These are phyloP conservation scores for Sardina pilchardus DNA, from an alignment of 2,113 vertebrate genomes.

Conservation along the genomic window DNA sequence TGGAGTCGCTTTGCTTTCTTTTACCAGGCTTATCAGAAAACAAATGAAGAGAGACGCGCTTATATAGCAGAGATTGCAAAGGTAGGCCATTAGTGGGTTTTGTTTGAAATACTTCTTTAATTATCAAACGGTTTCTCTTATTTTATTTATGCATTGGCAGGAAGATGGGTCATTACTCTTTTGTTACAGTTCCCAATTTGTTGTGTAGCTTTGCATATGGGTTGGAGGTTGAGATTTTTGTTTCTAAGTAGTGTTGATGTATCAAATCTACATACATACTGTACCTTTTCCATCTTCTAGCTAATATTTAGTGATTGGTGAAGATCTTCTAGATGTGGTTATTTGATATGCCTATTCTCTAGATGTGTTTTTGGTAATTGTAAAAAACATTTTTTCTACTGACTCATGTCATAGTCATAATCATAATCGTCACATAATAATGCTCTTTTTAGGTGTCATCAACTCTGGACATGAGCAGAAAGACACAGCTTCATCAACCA, in stretches of 20 bases:
- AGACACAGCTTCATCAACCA: conserved; percentile 53
- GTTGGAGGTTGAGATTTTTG: not conserved
- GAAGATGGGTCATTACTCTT: not conserved
- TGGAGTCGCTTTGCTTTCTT: conserved; percentile 31
- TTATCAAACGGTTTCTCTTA: not conserved
- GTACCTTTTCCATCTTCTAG: not conserved
- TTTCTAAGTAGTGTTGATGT: not conserved
- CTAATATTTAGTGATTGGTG: not conserved
- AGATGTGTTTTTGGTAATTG: not conserved
- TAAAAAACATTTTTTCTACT: not conserved
- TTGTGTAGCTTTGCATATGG: not conserved
- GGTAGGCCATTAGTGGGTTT: conserved; percentile 63
- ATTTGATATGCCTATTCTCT: not conserved
- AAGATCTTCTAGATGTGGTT: not conserved
- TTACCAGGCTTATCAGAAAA: conserved; percentile 79
- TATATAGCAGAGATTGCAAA: conserved; percentile 81
- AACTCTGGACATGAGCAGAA: conserved; percentile 54
- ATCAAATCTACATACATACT: not conserved
- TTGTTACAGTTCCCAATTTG: not conserved
- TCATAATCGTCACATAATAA: not conserved
- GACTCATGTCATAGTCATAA: not conserved
- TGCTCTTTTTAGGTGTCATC: conserved; percentile 59
- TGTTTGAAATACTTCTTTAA: not conserved
- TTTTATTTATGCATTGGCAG: not conserved
- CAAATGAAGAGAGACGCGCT: conserved; percentile 72